Base-by-base conservation (phyloP, 2,113 vertebrate species). In the Notiomystis cincta region DNA sequence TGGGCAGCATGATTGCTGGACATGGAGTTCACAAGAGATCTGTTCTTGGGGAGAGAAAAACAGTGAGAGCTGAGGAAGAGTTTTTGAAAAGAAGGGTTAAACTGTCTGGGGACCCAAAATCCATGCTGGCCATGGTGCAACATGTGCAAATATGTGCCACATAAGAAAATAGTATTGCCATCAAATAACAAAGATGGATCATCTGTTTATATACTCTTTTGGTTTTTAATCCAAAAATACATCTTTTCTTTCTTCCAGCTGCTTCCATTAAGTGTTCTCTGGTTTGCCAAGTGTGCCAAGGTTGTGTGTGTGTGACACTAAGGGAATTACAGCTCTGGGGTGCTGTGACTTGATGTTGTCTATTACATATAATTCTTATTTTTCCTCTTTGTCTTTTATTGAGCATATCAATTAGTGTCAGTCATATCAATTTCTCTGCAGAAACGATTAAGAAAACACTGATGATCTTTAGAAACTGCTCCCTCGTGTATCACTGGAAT, bases 401-500 rank as follows among this genome's bases (percentile, higher is more conserved):
- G 66, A 76, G 62, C 57, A 2, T n/a, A 75, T 94, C 56, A 95
- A 50, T 87, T 93, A 64, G 25, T 69, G 88, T 90, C 90, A 73
- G 33, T 92, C 45, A 13, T 47, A 79, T 15, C 75, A 48, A 7
- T 80, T 85, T 73, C 71, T 61, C 45, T 65, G 45, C 47, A 65
- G 42, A 71, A 84, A 72, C 60, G 6, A 79, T 88, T 18, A 64
- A 40, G 82, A 53, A 64, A 82, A 57, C 45, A n/a, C 44, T 65
- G 70, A 57, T 88, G 86, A 77, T 81, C 42, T 86, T 90, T 35
- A 70, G 64, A 77, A 92, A 24, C n/a, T 58, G 23, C 51, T 95
- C 72, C 51, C 72, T n/a, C 0, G 7, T 62, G 80, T 64, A 22
- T 83, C 51, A 5, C 76, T 84, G 82, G 35, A 45, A 73, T 51